Evolutionary conservation across 1,140 invertebrate genomes (phyloP).

Genomic region (Neelides sp.): DNA sequence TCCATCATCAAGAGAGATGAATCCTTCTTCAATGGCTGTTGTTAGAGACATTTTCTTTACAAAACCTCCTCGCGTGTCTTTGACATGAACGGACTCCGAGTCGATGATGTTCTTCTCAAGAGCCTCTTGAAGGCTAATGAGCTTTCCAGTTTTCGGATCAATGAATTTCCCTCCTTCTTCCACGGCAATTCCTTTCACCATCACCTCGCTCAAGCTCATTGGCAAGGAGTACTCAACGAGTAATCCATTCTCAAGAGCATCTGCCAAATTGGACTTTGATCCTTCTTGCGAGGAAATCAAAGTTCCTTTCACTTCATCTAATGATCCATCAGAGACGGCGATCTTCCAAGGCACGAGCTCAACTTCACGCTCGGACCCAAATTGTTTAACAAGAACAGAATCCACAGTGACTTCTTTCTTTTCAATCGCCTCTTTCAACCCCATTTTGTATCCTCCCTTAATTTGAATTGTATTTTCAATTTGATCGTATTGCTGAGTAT

Average conservation of each 20-base stretch:
- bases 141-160: slow-evolving; percentile 60
- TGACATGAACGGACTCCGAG: slow-evolving; percentile 66
- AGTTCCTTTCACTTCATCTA: slow-evolving; percentile 58
- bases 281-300: slow-evolving; percentile 46
- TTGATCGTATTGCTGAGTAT: slow-evolving; percentile 64
- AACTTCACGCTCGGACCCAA: slow-evolving; percentile 49
- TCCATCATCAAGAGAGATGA: slow-evolving; percentile 59
- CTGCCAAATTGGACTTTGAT: slow-evolving; percentile 66
- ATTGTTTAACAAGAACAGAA: slow-evolving; percentile 56
- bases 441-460: slow-evolving; percentile 52
- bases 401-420: slow-evolving; percentile 66
- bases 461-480: slow-evolving; percentile 37
- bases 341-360: slow-evolving; percentile 64
- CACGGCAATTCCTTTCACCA: slow-evolving; percentile 69
- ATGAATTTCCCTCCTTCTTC: slow-evolving; percentile 59
- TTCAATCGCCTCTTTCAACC: slow-evolving; percentile 59
- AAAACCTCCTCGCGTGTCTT: slow-evolving; percentile 60
- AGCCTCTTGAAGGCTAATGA: slow-evolving; percentile 59
- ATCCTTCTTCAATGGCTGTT: slow-evolving; percentile 58
- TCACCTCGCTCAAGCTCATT: slow-evolving; percentile 66
- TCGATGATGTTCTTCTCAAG: slow-evolving; percentile 62
- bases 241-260: slow-evolving; percentile 72
- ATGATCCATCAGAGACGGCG: slow-evolving; percentile 61
- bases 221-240: slow-evolving; percentile 66
- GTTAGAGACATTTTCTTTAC: slow-evolving; percentile 59